Evolutionary conservation across 1,140 invertebrate genomes (phyloP), one percentile per base, ranked within the genome.

Genomic region (Tetraneura akinire): DNA sequence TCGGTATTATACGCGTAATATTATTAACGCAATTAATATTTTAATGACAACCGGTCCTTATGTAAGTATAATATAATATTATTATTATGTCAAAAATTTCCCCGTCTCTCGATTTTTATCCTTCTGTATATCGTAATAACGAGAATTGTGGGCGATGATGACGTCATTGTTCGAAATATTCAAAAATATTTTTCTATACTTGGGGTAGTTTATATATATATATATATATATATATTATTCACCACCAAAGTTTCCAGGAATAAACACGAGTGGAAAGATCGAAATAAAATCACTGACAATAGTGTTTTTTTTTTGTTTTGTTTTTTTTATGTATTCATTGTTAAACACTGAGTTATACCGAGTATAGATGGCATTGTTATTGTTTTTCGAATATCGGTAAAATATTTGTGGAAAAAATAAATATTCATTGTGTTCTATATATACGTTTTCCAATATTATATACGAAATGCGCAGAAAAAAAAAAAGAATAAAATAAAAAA

Each of bases 1-100:
- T n/a, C n/a, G n/a, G n/a, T n/a, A n/a, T 8, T 37, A 37, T 37
- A 37, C 8, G 32, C 8, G 3, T 37, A n/a, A 37, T 37, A 37
- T 37, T 4, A 37, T 37, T 4, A 37, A 37, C 14, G 42, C 53
- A 47, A 62, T 78, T 78, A 78, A 78, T 78, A 78, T 78, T 47
- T 78, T 78, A 62, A 78, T 45, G 14, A 26, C 71, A 37, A 29
- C 23, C 23, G 21, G 16, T 23, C 53, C 26, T 71, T 21, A 11
- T 23, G 66, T 18, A n/a, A n/a, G n/a, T n/a, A n/a, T n/a, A n/a
- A n/a, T 37, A 37, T 37, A 8, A 3, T 37, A 37, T 5, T 26
- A 49, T 51, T 71, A 29, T n/a, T 18, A 16, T 70, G 23, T 47
- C 9, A 23, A 26, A 1, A 64, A 16, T 49, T 26, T 68, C 29